These are phyloP conservation scores for Bradypus variegatus DNA, from an alignment of 2,797 vertebrate genomes.

Conservation along the genomic window DNA sequence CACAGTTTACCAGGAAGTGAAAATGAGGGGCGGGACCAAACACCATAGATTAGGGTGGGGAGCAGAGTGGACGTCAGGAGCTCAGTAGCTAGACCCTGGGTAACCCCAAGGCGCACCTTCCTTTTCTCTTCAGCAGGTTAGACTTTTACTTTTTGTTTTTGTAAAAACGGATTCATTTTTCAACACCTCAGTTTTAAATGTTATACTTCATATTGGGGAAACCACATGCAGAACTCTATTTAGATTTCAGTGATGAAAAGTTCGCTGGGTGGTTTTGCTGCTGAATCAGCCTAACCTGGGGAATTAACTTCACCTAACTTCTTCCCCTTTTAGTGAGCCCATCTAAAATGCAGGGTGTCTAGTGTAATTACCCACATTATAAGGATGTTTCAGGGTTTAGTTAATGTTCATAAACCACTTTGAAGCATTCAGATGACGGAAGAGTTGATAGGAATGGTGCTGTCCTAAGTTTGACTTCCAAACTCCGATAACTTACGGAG, in stretches of 20 bases:
- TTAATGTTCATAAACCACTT: conserved; percentile 29
- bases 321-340: not conserved
- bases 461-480: not conserved
- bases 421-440: conserved; percentile 47
- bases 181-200: not conserved
- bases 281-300: not conserved
- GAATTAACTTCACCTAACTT: not conserved
- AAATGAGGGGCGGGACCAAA: not conserved
- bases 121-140: not conserved
- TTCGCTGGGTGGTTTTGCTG: not conserved
- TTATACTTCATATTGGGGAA: not conserved
- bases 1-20: not conserved
- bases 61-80: not conserved
- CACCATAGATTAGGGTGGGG: not conserved
- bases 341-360: not conserved
- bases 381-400: conserved; percentile 18
- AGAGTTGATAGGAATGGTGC: not conserved
- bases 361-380: conserved; percentile 20
- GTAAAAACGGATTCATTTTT: conserved; percentile 13
- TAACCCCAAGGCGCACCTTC: not conserved
- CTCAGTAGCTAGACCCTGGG: not conserved
- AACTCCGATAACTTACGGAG: not conserved
- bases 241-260: not conserved
- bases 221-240: not conserved
- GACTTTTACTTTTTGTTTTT: not conserved